Evolutionary conservation across 2,113 vertebrate species (phyloP).

Genomic region (Cottus gobio): DNA sequence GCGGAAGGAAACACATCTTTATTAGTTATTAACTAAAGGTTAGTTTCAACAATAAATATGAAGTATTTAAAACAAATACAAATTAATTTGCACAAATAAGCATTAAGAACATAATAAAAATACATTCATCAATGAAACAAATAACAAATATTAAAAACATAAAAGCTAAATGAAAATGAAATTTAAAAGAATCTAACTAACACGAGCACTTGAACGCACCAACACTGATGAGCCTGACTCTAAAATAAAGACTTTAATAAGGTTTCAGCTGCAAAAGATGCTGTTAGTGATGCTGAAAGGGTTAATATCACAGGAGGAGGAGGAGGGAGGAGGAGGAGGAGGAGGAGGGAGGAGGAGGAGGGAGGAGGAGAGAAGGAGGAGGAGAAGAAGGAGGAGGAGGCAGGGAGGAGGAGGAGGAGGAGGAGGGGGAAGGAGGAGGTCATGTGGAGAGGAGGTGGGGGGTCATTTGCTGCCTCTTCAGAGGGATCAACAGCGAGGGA

Average conservation of each 20-base stretch:
- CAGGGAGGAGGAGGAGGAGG: slow-evolving; percentile 1
- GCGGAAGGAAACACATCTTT: slow-evolving; percentile 25
- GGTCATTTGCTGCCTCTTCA: slow-evolving; percentile 14
- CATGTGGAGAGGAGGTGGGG: slow-evolving; percentile 9
- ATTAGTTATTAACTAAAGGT: neutral
- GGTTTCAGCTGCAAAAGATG: neutral
- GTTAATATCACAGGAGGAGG: neutral
- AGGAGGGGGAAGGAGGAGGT: slow-evolving; percentile 20
- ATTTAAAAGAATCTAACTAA: no score
- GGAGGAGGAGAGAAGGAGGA: neutral
- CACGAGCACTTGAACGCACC: neutral
- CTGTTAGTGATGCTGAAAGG: slow-evolving; percentile 13
- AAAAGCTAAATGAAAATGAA: neutral
- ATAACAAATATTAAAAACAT: neutral
- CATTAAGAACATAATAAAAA: neutral
- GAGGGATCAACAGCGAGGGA: slow-evolving; percentile 38
- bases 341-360: neutral
- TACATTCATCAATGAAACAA: neutral
- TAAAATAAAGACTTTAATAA: neutral
- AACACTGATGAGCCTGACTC: neutral
- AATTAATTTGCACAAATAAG: no score
- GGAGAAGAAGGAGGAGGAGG: slow-evolving; percentile 10
- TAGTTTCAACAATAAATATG: neutral
- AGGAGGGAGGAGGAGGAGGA: neutral
- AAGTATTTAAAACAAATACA: no score